Evolutionary conservation across 1,140 invertebrate genomes (phyloP).

Genomic region (Atta cephalotes): DNA sequence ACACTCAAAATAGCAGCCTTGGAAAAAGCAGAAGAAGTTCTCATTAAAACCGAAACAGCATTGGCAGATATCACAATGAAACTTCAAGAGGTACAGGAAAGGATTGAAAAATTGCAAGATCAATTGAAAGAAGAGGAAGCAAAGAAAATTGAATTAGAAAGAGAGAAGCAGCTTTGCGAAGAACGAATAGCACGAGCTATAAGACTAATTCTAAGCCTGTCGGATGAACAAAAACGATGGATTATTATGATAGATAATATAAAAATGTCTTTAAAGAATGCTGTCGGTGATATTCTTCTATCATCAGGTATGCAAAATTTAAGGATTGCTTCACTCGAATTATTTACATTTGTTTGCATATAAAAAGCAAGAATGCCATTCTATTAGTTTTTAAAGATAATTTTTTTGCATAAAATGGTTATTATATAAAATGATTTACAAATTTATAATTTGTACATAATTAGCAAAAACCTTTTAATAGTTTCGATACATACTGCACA

Average conservation of each 20-base stretch:
- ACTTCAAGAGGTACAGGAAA: slow-evolving; percentile 87
- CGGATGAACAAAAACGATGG: slow-evolving; percentile 89
- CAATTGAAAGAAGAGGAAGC: slow-evolving; percentile 89
- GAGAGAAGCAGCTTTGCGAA: slow-evolving; percentile 91
- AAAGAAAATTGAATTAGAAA: slow-evolving; percentile 90
- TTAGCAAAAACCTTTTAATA: not conserved
- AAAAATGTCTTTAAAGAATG: slow-evolving; percentile 88
- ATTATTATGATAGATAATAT: slow-evolving; percentile 89
- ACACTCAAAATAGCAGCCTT: slow-evolving; percentile 88
- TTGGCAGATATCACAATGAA: slow-evolving; percentile 88
- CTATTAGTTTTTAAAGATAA: not conserved
- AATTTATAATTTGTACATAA: not conserved
- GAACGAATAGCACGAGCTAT: slow-evolving; percentile 92
- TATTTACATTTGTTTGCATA: not conserved
- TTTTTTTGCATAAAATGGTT: not conserved
- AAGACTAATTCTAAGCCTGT: slow-evolving; percentile 88
- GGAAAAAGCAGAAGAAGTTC: slow-evolving; percentile 87
- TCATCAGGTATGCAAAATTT: slow-evolving; percentile 81
- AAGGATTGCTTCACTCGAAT: not conserved
- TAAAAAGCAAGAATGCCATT: not conserved
- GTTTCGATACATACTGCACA: not conserved
- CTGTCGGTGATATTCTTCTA: slow-evolving; percentile 88
- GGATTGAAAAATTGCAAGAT: slow-evolving; percentile 89
- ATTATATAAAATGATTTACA: not conserved
- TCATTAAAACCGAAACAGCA: slow-evolving; percentile 88